Conservation (phyloP, 1,140 invertebrate genomes). For the Hypsibius dujardini region DNA sequence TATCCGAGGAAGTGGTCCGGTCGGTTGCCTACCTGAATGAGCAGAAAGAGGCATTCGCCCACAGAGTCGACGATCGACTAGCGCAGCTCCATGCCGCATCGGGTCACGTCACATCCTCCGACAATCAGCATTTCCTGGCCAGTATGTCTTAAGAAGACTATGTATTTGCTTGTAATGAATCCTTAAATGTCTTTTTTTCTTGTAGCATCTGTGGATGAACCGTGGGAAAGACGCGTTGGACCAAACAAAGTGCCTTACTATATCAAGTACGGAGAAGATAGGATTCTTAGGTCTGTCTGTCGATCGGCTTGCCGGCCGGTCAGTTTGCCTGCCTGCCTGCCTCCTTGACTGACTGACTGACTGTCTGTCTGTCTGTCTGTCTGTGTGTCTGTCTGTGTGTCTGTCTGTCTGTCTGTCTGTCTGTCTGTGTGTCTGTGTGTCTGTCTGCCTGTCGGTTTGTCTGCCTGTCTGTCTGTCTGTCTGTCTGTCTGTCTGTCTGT, state of each 20-base stretch:
- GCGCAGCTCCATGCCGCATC: neutral
- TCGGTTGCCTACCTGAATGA: neutral
- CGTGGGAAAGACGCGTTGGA: conserved; percentile 84
- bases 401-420: too few relatives aligned
- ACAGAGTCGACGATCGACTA: neutral
- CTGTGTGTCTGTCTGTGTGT: too few relatives aligned
- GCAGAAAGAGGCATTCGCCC: neutral
- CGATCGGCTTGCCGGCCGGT: conserved; percentile 19
- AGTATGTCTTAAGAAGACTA: neutral
- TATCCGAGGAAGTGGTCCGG: conserved; percentile 10
- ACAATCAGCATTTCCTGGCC: conserved; percentile 5
- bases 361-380: conserved; percentile 11
- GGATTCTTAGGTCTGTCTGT: neutral
- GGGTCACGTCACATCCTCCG: neutral
- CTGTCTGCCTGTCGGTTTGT: too few relatives aligned
- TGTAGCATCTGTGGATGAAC: conserved; percentile 63
- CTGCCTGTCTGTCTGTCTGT: too few relatives aligned
- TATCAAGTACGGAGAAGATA: conserved; percentile 55
- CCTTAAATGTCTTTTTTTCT: too few relatives aligned
- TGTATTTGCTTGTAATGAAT: neutral
- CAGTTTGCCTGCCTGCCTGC: too few relatives aligned
- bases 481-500: too few relatives aligned
- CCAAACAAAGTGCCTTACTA: conserved; percentile 93
- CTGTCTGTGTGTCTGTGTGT: too few relatives aligned
- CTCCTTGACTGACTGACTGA: conserved; percentile 21